A percentile compares a stretch with the other conserved stretches of the same genome.
Conservation (phyloP, 1,140 invertebrate genomes). For the Drosophila aff. region DNA sequence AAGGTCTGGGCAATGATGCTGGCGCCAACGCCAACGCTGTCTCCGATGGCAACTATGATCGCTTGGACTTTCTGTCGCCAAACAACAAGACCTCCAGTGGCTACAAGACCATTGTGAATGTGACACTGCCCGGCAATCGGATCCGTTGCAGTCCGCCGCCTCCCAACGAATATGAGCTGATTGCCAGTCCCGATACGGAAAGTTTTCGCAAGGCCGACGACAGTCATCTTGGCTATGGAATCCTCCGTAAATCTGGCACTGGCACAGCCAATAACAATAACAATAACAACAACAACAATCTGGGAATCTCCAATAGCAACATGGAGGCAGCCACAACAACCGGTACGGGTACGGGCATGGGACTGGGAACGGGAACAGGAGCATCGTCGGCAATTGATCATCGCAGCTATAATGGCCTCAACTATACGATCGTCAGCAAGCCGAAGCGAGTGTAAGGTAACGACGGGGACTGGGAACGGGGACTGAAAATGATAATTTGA, state of each 20-base stretch:
- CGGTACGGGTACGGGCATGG: slow-evolving; percentile 4
- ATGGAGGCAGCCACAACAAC: slow-evolving; percentile 26
- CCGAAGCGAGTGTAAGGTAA: slow-evolving; percentile 86
- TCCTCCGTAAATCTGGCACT: slow-evolving; percentile 89
- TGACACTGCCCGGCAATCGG: slow-evolving; percentile 85
- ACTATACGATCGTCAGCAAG: slow-evolving; percentile 93
- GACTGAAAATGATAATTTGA: not conserved
- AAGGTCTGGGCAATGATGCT: slow-evolving; percentile 28
- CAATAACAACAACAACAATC: slow-evolving; percentile 46
- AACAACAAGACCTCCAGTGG: slow-evolving; percentile 89
- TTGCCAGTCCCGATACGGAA: slow-evolving; percentile 86
- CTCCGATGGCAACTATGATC: slow-evolving; percentile 89
- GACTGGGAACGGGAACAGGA: slow-evolving; percentile 9
- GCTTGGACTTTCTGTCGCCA: slow-evolving; percentile 91
- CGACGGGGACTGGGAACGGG: not conserved
- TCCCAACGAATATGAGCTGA: slow-evolving; percentile 80
- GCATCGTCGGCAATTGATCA: slow-evolving; percentile 85
- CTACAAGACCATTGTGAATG: slow-evolving; percentile 88
- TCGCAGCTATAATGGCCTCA: slow-evolving; percentile 90
- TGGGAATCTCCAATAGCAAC: slow-evolving; percentile 44
- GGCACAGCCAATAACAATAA: slow-evolving; percentile 65
- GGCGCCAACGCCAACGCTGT: not conserved
- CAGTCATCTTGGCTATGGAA: slow-evolving; percentile 91
- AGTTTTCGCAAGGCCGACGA: slow-evolving; percentile 90
- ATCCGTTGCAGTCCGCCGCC: slow-evolving; percentile 58